A percentile compares a stretch with the other conserved stretches of the same genome.
phyloP scores from a whole-genome alignment of 2,888 invertebrate genomes.

The Yponomeuta evonymella region DNA sequence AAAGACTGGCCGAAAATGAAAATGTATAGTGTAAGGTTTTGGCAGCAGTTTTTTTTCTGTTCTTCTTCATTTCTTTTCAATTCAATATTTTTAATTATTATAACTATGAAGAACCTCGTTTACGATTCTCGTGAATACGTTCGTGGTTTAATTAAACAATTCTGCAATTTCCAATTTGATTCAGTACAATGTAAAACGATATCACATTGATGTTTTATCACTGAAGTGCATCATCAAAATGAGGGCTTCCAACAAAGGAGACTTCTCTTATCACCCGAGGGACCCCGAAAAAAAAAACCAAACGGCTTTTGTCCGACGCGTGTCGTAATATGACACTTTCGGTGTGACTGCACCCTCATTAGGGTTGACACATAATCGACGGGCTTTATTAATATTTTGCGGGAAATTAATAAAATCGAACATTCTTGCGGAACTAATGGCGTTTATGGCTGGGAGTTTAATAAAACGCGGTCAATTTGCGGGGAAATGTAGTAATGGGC shows the following conservation, averaged over 20 bases:
- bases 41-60: too few species aligned
- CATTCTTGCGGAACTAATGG: conserved; percentile 27
- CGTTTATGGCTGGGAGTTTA: conserved; percentile 10
- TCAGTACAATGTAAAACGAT: conserved; percentile 44
- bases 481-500: conserved; percentile 47
- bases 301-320: conserved; percentile 49
- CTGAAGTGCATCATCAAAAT: conserved; percentile 39
- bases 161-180: not conserved
- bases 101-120: not conserved
- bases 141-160: not conserved
- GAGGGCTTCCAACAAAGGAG: conserved; percentile 44
- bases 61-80: too few species aligned
- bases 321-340: conserved; percentile 56
- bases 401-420: conserved; percentile 20
- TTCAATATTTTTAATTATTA: too few species aligned
- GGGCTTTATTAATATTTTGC: conserved; percentile 38
- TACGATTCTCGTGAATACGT: not conserved
- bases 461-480: conserved; percentile 21
- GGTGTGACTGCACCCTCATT: conserved; percentile 49
- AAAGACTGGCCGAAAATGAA: not conserved
- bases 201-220: conserved; percentile 54
- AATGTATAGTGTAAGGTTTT: too few species aligned
- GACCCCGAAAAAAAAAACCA: conserved; percentile 40
- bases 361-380: conserved; percentile 32
- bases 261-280: conserved; percentile 37